Evolutionary conservation across 92 coral and sea anemone genomes (phyloP).

Genomic region (Porites rus): DNA sequence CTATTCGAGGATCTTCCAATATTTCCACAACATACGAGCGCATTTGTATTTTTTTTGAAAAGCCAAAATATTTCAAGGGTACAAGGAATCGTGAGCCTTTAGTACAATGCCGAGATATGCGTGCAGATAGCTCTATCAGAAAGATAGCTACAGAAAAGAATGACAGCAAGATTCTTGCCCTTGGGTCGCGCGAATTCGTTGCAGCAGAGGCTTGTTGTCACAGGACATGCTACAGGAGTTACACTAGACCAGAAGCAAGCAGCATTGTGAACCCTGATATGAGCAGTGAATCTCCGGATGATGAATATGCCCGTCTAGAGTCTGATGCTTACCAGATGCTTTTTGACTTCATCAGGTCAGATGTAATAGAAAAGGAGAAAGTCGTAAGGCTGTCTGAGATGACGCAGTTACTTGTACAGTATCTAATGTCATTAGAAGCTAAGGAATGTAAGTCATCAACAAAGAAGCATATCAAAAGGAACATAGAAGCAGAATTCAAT

Average conservation of each 20-base stretch:
- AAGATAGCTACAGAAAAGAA: conserved; percentile 41
- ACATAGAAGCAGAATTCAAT: conserved; percentile 44
- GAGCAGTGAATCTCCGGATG: conserved; percentile 37
- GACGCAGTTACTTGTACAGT: conserved; percentile 26
- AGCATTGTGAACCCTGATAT: conserved; percentile 4
- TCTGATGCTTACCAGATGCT: conserved; percentile 56
- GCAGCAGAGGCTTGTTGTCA: conserved; percentile 69
- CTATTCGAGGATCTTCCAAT: conserved; percentile 58
- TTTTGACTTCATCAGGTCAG: conserved; percentile 49
- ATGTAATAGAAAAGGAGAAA: conserved; percentile 50
- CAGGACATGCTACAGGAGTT: conserved; percentile 57
- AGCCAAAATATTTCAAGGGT: conserved; percentile 57
- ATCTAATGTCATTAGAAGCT: conserved; percentile 40
- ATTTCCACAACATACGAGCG: conserved; percentile 49
- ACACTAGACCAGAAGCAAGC: conserved; percentile 58
- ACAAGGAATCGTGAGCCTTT: conserved; percentile 63
- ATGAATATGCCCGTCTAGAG: conserved; percentile 53
- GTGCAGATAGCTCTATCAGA: conserved; percentile 48
- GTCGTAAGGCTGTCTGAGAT: conserved; percentile 50
- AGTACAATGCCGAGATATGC: conserved; percentile 60
- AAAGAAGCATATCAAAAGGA: conserved; percentile 54
- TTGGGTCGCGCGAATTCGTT: conserved; percentile 63
- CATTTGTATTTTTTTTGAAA: conserved; percentile 62
- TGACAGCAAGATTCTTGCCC: conserved; percentile 54
- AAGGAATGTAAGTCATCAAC: conserved; percentile 55